A percentile compares a stretch with the other conserved stretches of the same genome.
These are phyloP conservation scores for Tigriopus californicus DNA, from an alignment of 2,888 invertebrate genomes.

Conservation along the genomic window DNA sequence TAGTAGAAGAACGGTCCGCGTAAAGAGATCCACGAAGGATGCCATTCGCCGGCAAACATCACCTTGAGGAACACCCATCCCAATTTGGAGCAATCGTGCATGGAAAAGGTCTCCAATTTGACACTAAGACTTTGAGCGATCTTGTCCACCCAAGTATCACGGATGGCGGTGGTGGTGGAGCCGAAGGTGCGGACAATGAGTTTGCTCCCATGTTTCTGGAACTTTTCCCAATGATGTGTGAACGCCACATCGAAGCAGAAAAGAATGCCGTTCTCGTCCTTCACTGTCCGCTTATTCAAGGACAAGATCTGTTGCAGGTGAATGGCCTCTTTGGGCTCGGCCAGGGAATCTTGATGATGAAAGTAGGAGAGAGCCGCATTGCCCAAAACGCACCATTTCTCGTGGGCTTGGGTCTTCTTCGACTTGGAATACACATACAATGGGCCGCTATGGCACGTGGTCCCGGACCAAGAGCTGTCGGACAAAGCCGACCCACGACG, in stretches of 20 bases:
- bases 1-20: neutral
- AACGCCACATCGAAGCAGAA: constrained; percentile 2
- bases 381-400: constrained; percentile 12
- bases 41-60: constrained; percentile 10
- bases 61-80: constrained; percentile 1
- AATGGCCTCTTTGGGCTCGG: constrained; percentile 3
- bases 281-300: neutral
- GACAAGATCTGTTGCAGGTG: neutral
- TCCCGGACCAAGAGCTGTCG: neutral
- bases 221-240: neutral
- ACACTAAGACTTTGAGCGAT: constrained; percentile 1
- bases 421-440: constrained; percentile 4
- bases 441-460: neutral
- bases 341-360: constrained; percentile 3
- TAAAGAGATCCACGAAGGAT: constrained; percentile 1
- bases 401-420: neutral
- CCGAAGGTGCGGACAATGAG: neutral
- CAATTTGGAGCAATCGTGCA: neutral
- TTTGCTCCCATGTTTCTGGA: neutral
- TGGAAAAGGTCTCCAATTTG: neutral
- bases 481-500: no score
- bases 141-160: constrained; percentile 9
- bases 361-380: constrained; percentile 2
- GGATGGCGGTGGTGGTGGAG: neutral
- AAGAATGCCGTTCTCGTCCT: neutral